Evolutionary conservation across 2,888 invertebrate genomes (phyloP).

Genomic region (Spilosoma lubricipeda): DNA sequence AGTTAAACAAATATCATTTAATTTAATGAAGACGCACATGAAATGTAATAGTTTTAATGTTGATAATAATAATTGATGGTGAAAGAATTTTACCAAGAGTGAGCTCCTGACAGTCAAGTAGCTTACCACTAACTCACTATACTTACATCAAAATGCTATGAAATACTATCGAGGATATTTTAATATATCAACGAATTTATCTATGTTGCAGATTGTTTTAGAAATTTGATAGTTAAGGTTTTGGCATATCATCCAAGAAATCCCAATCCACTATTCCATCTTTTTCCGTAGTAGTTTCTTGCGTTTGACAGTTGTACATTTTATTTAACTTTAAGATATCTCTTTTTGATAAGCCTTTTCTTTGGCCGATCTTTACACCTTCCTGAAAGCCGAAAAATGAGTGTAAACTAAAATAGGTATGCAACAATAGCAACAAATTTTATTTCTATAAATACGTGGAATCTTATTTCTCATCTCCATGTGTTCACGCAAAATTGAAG

Average conservation of each 20-base stretch:
- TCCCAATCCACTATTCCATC: constrained; percentile 23
- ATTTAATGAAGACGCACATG: too few species aligned
- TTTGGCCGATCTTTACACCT: constrained; percentile 72
- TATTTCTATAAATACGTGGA: not conserved
- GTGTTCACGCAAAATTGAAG: not conserved
- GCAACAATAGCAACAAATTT: not conserved
- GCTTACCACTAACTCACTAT: too few species aligned
- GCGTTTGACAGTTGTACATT: constrained; percentile 68
- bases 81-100: too few species aligned
- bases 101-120: too few species aligned
- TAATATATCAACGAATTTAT: too few species aligned
- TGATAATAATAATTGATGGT: too few species aligned
- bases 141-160: too few species aligned
- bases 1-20: too few species aligned
- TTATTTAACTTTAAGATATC: constrained; percentile 74
- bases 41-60: too few species aligned
- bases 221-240: too few species aligned
- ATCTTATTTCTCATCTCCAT: not conserved
- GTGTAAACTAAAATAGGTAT: not conserved
- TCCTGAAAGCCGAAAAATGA: constrained; percentile 59
- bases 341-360: constrained; percentile 73
- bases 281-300: constrained; percentile 28
- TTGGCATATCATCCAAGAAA: not conserved
- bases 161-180: too few species aligned
- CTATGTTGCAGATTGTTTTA: too few species aligned